These are phyloP conservation scores for Leptura quadrifasciata DNA, from an alignment of 2,888 invertebrate genomes.

Conservation along the genomic window DNA sequence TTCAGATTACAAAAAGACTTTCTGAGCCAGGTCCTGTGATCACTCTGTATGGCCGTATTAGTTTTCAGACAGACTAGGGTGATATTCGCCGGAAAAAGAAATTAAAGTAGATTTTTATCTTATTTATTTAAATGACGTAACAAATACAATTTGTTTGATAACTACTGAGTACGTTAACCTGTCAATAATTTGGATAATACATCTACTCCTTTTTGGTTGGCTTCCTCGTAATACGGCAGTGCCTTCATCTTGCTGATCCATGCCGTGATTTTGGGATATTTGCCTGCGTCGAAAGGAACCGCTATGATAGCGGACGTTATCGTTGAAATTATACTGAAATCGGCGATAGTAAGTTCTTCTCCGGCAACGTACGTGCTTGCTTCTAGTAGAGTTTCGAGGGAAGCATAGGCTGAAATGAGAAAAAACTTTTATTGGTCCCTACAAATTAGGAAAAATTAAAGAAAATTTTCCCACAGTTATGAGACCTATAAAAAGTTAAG, in stretches of 20 bases:
- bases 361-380: slow-evolving; percentile 70
- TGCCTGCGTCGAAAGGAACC: slow-evolving; percentile 68
- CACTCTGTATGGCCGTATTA: no score
- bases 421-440: background rate
- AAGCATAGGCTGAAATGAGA: slow-evolving; percentile 62
- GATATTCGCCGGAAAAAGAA: no score
- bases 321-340: slow-evolving; percentile 73
- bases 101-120: no score
- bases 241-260: slow-evolving; percentile 53
- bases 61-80: no score
- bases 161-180: slow-evolving; percentile 35
- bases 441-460: no score
- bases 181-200: slow-evolving; percentile 41
- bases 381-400: slow-evolving; percentile 69
- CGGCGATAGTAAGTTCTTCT: slow-evolving; percentile 70
- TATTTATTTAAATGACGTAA: no score
- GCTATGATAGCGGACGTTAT: slow-evolving; percentile 72
- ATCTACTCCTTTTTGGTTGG: slow-evolving; percentile 53
- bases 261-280: slow-evolving; percentile 66
- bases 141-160: no score
- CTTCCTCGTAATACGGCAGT: slow-evolving; percentile 52
- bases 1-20: no score
- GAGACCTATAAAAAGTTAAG: no score
- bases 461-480: no score
- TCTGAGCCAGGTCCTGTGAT: no score